These are phyloP conservation scores for Dicrostonyx torquatus DNA, from an alignment of 2,797 vertebrate species.

Conservation along the genomic window DNA sequence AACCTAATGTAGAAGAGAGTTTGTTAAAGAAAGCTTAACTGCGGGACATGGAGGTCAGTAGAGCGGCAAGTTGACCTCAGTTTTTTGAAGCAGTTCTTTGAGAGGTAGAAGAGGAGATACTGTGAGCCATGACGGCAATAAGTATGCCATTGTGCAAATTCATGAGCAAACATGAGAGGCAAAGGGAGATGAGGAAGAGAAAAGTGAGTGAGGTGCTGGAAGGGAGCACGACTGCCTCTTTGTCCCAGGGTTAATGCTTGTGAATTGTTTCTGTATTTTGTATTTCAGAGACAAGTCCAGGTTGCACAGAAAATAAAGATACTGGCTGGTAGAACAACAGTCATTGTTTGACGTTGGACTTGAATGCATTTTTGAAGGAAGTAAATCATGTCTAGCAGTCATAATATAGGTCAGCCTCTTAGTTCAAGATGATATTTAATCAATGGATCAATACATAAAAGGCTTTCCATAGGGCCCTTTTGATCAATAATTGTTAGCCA, in stretches of 20 bases:
- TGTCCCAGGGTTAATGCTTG: neutral
- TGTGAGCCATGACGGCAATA: neutral
- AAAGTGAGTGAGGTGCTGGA: neutral
- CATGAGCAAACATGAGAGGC: neutral
- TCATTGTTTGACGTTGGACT: neutral
- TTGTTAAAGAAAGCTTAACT: conserved; percentile 4
- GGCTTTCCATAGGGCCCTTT: conserved; percentile 7
- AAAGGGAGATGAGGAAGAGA: neutral
- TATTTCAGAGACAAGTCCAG: neutral
- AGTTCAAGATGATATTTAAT: conserved; percentile 40
- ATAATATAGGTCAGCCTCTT: neutral
- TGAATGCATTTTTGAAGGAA: conserved; percentile 5
- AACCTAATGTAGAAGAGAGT: neutral
- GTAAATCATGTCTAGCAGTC: neutral
- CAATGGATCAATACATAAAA: neutral
- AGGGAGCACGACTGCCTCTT: neutral
- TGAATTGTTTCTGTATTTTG: neutral
- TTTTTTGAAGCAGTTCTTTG: neutral
- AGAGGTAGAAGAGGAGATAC: neutral
- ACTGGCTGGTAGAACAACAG: neutral
- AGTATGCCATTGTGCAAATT: neutral
- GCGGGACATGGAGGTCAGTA: neutral
- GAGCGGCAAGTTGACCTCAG: conserved; percentile 20
- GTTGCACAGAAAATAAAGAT: neutral
- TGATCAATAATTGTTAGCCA: conserved; percentile 25